Conservation (phyloP, 35 echinoderm and acorn worm genomes). For the Ophiothrix spiculata region DNA sequence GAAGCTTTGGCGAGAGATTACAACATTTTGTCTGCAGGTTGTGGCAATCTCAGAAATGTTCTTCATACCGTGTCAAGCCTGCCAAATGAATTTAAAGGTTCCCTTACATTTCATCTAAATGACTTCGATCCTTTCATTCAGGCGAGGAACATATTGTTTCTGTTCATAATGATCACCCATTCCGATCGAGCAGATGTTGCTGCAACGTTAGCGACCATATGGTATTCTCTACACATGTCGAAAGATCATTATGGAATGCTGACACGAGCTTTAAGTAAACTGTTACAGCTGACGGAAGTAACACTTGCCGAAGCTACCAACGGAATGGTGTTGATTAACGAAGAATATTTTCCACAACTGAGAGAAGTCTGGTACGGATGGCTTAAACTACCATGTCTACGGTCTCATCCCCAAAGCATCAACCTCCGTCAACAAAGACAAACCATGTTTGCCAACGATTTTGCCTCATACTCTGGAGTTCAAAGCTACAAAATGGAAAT, state of each 20-base stretch:
- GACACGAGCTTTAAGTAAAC: neutral
- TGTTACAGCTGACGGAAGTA: neutral
- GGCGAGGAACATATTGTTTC: conserved; percentile 65
- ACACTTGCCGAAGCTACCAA: neutral
- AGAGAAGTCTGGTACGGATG: conserved; percentile 39
- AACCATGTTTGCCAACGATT: neutral
- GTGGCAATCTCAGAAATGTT: conserved; percentile 46
- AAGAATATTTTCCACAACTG: neutral
- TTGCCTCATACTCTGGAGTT: neutral
- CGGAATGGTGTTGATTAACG: conserved; percentile 10
- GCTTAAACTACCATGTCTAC: neutral
- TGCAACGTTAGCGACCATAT: conserved; percentile 26
- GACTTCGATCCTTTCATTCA: conserved; percentile 46
- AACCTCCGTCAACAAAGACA: conserved; percentile 15
- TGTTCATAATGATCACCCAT: conserved; percentile 50
- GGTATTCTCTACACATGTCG: conserved; percentile 45
- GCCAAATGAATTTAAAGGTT: conserved; percentile 42
- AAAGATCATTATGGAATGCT: conserved; percentile 40
- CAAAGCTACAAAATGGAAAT: neutral
- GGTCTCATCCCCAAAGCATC: neutral
- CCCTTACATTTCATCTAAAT: conserved; percentile 35
- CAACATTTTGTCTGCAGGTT: conserved; percentile 42
- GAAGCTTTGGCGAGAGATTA: too few relatives aligned
- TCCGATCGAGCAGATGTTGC: neutral
- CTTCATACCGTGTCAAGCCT: conserved; percentile 51